phyloP scores from a whole-genome alignment of 2,113 vertebrate genomes.

The Eira barbara region DNA sequence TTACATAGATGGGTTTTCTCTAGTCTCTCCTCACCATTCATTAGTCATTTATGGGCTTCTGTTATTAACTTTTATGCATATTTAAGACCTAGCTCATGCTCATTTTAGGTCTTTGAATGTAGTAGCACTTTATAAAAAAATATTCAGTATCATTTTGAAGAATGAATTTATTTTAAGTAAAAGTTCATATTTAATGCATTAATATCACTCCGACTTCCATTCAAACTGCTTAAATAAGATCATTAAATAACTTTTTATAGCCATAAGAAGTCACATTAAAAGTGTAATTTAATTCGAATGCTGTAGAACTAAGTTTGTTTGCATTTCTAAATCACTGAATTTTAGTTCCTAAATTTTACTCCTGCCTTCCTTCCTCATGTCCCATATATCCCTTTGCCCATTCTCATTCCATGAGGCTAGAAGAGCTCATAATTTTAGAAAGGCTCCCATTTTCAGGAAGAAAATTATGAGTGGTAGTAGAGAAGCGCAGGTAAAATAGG shows the following conservation, averaged over 20 bases:
- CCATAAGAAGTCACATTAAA: slow-evolving; percentile 18
- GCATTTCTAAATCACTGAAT: slow-evolving; percentile 28
- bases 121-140: slow-evolving; percentile 16
- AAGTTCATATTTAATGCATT: slow-evolving; percentile 60
- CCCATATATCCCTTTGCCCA: not conserved
- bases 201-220: not conserved
- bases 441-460: not conserved
- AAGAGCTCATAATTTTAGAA: not conserved
- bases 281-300: slow-evolving; percentile 24
- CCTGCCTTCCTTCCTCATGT: not conserved
- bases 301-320: slow-evolving; percentile 31
- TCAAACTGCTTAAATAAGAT: slow-evolving; percentile 44
- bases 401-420: not conserved
- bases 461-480: not conserved
- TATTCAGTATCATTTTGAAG: slow-evolving; percentile 46
- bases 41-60: slow-evolving; percentile 48
- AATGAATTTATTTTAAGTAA: slow-evolving; percentile 56
- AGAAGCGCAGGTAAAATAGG: not conserved
- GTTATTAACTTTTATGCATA: slow-evolving; percentile 28
- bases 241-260: slow-evolving; percentile 19
- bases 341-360: not conserved
- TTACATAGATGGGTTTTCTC: slow-evolving; percentile 36
- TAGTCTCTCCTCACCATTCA: not conserved
- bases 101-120: slow-evolving; percentile 40
- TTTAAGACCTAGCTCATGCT: slow-evolving; percentile 28